Percentiles rank a stretch among this genome's conserved stretches.
These are phyloP conservation scores for Athene cunicularia DNA, from an alignment of 2,113 vertebrate genomes.

Conservation along the genomic window DNA sequence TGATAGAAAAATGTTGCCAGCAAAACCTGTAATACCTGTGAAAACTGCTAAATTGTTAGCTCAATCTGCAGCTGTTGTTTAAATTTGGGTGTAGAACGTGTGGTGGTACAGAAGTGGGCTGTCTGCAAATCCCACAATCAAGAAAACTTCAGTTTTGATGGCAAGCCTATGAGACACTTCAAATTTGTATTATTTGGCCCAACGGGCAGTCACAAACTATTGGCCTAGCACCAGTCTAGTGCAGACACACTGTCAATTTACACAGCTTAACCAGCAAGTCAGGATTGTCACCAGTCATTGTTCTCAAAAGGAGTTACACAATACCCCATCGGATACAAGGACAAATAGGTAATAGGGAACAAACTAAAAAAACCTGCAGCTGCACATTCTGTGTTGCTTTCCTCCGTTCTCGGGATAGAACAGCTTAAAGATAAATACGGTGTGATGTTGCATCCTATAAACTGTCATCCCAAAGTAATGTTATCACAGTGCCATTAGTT, in stretches of 20 bases:
- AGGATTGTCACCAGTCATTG: constrained; percentile 35
- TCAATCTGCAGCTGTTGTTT: constrained; percentile 7
- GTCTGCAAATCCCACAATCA: not conserved
- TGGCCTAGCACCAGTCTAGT: constrained; percentile 12
- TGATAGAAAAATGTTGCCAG: not conserved
- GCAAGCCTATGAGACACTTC: constrained; percentile 26
- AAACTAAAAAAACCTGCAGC: not conserved
- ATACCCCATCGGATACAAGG: not conserved
- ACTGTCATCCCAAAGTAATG: not conserved
- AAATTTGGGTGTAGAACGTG: not conserved
- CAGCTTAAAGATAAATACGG: not conserved
- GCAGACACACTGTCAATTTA: constrained; percentile 48
- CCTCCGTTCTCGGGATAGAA: not conserved
- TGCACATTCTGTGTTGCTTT: not conserved
- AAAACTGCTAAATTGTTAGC: constrained; percentile 14
- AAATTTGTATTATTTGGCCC: constrained; percentile 35
- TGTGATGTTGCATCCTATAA: not conserved
- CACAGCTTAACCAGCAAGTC: constrained; percentile 47
- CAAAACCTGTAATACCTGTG: not conserved
- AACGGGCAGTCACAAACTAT: constrained; percentile 36
- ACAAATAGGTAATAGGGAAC: constrained; percentile 21
- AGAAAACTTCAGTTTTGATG: not conserved
- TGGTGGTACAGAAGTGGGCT: not conserved
- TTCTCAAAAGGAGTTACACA: constrained; percentile 14
- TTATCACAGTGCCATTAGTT: not conserved